phyloP scores from a whole-genome alignment of 2,888 invertebrate genomes.

The Teleiodes luculella region DNA sequence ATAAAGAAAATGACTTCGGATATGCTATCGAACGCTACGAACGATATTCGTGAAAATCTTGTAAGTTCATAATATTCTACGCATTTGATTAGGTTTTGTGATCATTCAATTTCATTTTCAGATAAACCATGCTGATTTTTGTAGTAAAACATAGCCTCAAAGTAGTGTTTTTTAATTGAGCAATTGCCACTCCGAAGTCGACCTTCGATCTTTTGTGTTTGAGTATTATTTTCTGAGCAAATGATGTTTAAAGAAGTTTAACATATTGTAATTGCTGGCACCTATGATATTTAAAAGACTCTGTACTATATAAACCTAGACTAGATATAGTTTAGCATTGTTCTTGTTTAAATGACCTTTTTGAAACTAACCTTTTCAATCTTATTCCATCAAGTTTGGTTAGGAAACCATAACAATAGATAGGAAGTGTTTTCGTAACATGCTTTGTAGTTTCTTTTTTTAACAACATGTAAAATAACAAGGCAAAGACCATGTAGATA shows the following conservation, averaged over 20 bases:
- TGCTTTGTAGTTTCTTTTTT: no score
- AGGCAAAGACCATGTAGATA: no score
- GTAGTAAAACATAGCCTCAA: not conserved
- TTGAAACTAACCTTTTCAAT: not conserved
- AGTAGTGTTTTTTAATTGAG: not conserved
- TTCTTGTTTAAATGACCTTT: not conserved
- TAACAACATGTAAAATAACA: no score
- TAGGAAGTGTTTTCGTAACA: no score
- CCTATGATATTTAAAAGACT: no score
- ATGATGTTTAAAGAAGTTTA: no score
- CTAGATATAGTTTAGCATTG: no score
- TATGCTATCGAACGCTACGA: conserved; percentile 43
- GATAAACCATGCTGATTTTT: not conserved
- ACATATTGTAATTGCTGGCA: no score
- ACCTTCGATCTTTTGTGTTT: not conserved
- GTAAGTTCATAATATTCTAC: conserved; percentile 35
- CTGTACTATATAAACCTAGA: no score
- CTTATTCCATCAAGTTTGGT: not conserved
- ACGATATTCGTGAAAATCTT: conserved; percentile 68
- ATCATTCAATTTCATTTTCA: not conserved
- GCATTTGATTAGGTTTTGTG: no score
- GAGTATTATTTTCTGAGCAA: not conserved
- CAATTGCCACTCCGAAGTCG: not conserved
- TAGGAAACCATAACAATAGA: no score
- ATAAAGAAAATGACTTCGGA: conserved; percentile 54